Evolutionary conservation across 1,140 invertebrate species (phyloP), one percentile per base, ranked within the genome.

Genomic region (Uloborus diversus): DNA sequence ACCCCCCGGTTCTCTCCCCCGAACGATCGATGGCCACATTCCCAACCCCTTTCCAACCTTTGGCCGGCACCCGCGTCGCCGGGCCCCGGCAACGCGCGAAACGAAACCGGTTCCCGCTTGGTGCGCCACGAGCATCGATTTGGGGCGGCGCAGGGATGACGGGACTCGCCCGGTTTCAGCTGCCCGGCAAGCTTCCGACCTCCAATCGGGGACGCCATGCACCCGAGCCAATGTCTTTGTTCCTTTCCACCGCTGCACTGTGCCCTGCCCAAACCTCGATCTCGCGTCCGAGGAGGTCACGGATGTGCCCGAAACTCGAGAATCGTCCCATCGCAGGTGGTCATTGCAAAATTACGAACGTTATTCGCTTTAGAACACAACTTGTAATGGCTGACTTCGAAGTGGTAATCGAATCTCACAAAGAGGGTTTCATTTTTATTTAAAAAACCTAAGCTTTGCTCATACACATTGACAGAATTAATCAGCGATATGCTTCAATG

Each of bases 101-200:
- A 33, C 56, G 73, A 59, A 73, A 73, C 73, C 73, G 62, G 73
- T 65, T 56, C 73, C 61, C 57, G 57, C 59, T 49, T 56, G 37
- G 27, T 42, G 5, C 25, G 73, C 35, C 70, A 28, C 57, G 20
- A 27, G 37, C 57, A 75, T 75, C 61, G 73, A 57, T 66, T 23
- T 65, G 42, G 61, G 73, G 73, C 73, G 73, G 73, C 61, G 61
- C 73, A 30, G n/a, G 49, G 27, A 47, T 62, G 37, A 35, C 73
- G 73, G 42, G 42, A 65, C 27, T 27, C 32, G 37, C 61, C 73
- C 73, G 73, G 28, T 66, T 25, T 49, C 73, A 51, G 42, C 59
- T 65, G 59, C 62, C 59, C 73, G 70, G 73, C 73, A 78, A 66
- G 61, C 61, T 65, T 47, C 73, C 51, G 37, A 65, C 33, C 73